Conservation (phyloP, 2,113 vertebrate species). For the Strix aluco region DNA sequence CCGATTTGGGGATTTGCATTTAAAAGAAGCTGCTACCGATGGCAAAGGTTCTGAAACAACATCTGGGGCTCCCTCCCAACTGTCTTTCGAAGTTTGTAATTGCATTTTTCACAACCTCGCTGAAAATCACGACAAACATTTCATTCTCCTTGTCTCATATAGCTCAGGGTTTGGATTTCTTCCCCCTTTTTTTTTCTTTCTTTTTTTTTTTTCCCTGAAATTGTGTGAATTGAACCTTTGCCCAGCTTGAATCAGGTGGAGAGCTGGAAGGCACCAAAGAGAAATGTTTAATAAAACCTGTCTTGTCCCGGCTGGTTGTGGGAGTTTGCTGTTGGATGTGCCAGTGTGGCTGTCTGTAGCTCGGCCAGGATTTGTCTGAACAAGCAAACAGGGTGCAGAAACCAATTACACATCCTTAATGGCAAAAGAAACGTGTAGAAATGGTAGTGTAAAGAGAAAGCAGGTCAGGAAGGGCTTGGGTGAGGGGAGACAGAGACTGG, state of each 20-base stretch:
- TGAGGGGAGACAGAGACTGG: not conserved
- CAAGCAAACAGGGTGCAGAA: not conserved
- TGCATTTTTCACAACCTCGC: not conserved
- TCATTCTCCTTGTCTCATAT: not conserved
- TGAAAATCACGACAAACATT: fast-evolving
- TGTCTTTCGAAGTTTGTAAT: too few species aligned
- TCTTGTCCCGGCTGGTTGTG: not conserved
- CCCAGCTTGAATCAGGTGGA: not conserved
- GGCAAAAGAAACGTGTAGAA: not conserved
- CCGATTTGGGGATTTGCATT: not conserved
- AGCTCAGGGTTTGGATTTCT: not conserved
- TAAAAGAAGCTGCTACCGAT: not conserved
- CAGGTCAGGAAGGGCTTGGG: not conserved
- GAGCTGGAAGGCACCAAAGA: not conserved
- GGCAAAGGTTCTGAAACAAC: not conserved
- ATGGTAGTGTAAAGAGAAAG: not conserved
- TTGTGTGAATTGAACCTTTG: not conserved
- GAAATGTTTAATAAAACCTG: not conserved
- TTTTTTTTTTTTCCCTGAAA: fast-evolving
- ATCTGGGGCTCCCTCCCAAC: not conserved
- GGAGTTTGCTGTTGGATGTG: not conserved
- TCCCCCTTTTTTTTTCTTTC: too few species aligned
- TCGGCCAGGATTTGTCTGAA: not conserved
- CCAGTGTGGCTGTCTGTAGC: not conserved
- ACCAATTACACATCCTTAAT: not conserved